Evolutionary conservation across 2,888 invertebrate species (phyloP), one percentile per base, ranked within the genome.

Genomic region (Teleiodes luculella): DNA sequence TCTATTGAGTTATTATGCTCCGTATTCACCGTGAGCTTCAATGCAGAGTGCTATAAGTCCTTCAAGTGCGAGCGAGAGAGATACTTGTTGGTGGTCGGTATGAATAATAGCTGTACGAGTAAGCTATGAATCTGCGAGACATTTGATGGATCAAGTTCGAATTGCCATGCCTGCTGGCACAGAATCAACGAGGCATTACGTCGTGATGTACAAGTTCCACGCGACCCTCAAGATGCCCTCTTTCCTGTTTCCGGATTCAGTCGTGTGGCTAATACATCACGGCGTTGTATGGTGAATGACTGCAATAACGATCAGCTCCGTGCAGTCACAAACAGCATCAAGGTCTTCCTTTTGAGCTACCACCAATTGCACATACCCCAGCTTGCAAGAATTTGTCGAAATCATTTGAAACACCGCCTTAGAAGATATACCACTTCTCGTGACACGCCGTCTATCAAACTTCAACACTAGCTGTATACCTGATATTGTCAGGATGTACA

Each of bases 131-230:
- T n/a, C n/a, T n/a, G n/a, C n/a, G n/a, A n/a, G n/a, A n/a, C n/a
- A n/a, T 59, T 59, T 56, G 55, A 59, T 55, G 59, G 57, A 47
- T 30, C 57, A 41, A 57, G 59, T 41, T 57, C 59, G 46, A 59
- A 55, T 41, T 57, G 59, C 43, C 56, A 56, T 39, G 52, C 56
- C 36, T 57, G 55, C 53, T 55, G 57, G 59, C 57, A 57, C 48
- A 59, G 57, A 48, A 57, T 59, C 53, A 36, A 59, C 47, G 46
- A 51, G 46, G 48, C 33, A 33, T 31, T 57, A 45, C 51, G 36
- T 47, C 58, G 31, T 41, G 58, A 58, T 46, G 41, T 31, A 51
- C 39, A 30, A 46, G 31, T 36, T 49, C 49, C 36, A 50, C 54
- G 41, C 39, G 50, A 36, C 49, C 56, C 48, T 52, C 53, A 52